Percentiles rank a stretch among this genome's conserved stretches.
Conservation (phyloP, 1,140 invertebrate genomes). For the Archivesica marissinica region DNA sequence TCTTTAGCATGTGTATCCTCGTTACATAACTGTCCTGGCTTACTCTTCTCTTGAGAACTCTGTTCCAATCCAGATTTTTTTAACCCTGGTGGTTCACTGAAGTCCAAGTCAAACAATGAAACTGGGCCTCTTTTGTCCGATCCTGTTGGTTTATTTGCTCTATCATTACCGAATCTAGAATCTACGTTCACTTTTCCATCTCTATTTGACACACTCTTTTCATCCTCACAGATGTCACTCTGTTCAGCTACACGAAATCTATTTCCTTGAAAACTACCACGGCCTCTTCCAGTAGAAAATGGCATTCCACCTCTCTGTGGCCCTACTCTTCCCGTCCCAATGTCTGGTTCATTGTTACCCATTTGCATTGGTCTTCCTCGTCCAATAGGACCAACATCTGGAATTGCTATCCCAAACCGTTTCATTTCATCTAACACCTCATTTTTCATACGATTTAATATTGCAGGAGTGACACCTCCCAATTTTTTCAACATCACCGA, state of each 20-base stretch:
- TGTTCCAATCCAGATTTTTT: slow-evolving; percentile 1
- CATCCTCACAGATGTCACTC: neutral
- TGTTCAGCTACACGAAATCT: slow-evolving; percentile 13
- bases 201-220: neutral
- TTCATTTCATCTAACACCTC: slow-evolving; percentile 36
- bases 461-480: slow-evolving; percentile 20
- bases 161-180: neutral
- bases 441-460: slow-evolving; percentile 35
- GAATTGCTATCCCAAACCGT: slow-evolving; percentile 1
- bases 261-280: slow-evolving; percentile 45
- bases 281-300: neutral
- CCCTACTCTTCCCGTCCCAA: neutral
- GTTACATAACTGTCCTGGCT: neutral
- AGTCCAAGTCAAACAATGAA: slow-evolving; percentile 26
- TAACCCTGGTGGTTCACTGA: slow-evolving; percentile 16
- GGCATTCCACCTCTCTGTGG: slow-evolving; percentile 4
- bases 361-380: slow-evolving; percentile 1
- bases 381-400: slow-evolving; percentile 18
- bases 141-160: neutral
- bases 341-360: neutral
- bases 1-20: neutral
- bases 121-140: slow-evolving; percentile 35
- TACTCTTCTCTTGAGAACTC: slow-evolving; percentile 1
- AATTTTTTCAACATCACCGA: slow-evolving; percentile 35
- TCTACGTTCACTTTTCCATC: too few species aligned